These are phyloP conservation scores for Cherax destructor DNA, from an alignment of 1,140 invertebrate genomes.

Conservation along the genomic window DNA sequence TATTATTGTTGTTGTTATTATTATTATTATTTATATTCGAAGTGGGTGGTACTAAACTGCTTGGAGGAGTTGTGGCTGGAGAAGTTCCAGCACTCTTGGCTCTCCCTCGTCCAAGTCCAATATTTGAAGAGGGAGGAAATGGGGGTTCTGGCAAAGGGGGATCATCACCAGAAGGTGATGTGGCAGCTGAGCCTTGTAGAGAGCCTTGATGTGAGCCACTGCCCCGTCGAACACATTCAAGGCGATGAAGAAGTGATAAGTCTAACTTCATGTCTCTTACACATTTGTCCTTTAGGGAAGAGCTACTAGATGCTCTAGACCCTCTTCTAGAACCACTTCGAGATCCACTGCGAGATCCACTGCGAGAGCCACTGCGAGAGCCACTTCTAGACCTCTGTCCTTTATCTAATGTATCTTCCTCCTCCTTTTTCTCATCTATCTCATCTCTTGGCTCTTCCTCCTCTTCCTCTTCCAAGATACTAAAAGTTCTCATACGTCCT, in stretches of 20 bases:
- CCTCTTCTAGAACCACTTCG: conserved; percentile 63
- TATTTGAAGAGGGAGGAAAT: conserved; percentile 72
- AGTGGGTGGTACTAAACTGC: conserved; percentile 54
- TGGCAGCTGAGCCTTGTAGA: conserved; percentile 64
- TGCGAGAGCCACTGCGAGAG: conserved; percentile 66
- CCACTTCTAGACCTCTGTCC: conserved; percentile 68
- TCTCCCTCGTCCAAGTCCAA: conserved; percentile 70
- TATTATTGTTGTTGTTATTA: conserved; percentile 26
- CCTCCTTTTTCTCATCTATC: conserved; percentile 49
- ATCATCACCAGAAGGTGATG: conserved; percentile 65
- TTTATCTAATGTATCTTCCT: conserved; percentile 48
- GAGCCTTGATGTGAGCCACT: conserved; percentile 68
- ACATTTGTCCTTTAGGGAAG: conserved; percentile 69
- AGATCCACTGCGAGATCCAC: conserved; percentile 69
- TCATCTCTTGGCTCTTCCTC: conserved; percentile 58
- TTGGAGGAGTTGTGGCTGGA: conserved; percentile 68
- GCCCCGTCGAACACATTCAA: conserved; percentile 65
- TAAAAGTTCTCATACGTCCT: conserved; percentile 68
- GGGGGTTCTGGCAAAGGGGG: conserved; percentile 69
- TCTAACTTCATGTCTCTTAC: conserved; percentile 66
- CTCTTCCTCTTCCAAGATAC: conserved; percentile 71
- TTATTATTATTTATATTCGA: conserved; percentile 21
- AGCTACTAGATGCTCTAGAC: conserved; percentile 66
- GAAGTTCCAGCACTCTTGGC: conserved; percentile 67
- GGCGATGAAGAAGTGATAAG: conserved; percentile 60